Evolutionary conservation across 2,797 vertebrate genomes (phyloP).

Genomic region (Sebastes elongatus): DNA sequence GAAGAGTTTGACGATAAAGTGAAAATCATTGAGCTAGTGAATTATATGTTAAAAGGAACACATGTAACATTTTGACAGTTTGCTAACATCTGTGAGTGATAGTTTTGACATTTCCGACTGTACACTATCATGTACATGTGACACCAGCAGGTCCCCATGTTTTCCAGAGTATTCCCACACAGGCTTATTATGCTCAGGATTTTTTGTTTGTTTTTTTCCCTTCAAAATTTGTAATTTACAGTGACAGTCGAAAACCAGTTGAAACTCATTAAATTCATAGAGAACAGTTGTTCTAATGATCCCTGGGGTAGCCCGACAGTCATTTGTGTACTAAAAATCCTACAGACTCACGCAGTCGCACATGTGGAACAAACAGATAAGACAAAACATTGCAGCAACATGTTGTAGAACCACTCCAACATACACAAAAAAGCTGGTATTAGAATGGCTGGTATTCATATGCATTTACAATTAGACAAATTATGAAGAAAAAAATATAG

Average conservation of each 20-base stretch:
- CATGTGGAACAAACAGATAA: too few relatives aligned
- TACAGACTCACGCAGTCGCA: too few relatives aligned
- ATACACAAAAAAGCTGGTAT: slow-evolving; percentile 19
- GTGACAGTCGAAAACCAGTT: too few relatives aligned
- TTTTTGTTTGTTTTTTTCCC: neutral
- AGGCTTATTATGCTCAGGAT: neutral
- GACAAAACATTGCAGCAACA: too few relatives aligned
- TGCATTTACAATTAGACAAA: slow-evolving; percentile 61
- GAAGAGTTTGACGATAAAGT: neutral
- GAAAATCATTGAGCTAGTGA: rapidly evolving
- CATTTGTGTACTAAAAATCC: too few relatives aligned
- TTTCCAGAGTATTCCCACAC: slow-evolving; percentile 39
- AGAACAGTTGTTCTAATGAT: too few relatives aligned
- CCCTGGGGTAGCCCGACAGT: too few relatives aligned
- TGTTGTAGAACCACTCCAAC: too few relatives aligned
- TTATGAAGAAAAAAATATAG: slow-evolving; percentile 14
- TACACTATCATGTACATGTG: neutral
- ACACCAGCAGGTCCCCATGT: neutral
- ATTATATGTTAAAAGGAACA: rapidly evolving
- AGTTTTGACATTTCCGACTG: neutral
- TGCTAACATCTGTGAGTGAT: neutral
- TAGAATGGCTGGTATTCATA: slow-evolving; percentile 70
- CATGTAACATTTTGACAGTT: neutral
- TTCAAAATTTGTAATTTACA: neutral
- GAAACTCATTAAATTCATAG: too few relatives aligned